phyloP scores from a whole-genome alignment of 2,797 vertebrate species.

The Pitangus sulphuratus region DNA sequence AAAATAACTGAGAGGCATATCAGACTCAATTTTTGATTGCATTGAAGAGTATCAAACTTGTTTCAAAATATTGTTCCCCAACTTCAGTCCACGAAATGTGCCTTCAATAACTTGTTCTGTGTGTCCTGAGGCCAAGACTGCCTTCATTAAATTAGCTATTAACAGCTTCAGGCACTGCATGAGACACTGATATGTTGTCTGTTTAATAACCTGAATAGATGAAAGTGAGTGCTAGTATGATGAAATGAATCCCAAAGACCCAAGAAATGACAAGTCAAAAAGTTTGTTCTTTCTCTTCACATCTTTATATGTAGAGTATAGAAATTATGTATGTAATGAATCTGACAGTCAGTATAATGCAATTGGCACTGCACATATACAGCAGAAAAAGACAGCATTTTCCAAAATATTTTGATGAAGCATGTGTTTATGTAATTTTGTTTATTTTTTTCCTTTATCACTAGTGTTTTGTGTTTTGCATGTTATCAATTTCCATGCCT shows the following conservation, averaged over 20 bases:
- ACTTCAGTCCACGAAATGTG: neutral
- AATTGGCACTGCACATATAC: neutral
- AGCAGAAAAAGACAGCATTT: neutral
- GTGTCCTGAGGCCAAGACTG: neutral
- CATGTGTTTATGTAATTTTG: neutral
- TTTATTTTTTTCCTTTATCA: neutral
- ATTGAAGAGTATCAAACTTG: neutral
- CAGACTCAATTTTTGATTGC: neutral
- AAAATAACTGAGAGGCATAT: fast-evolving
- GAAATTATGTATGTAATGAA: neutral
- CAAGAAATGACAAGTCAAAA: neutral
- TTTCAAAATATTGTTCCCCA: neutral
- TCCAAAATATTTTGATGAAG: neutral
- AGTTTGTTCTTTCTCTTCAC: neutral
- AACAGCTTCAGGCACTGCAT: neutral
- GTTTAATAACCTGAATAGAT: neutral
- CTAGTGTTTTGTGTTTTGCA: neutral
- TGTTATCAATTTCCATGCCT: neutral
- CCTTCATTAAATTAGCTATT: neutral
- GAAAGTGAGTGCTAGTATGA: neutral
- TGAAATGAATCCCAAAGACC: neutral
- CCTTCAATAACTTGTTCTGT: neutral
- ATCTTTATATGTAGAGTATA: neutral
- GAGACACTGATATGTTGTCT: neutral
- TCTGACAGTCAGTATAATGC: neutral